Percentiles rank a stretch among this genome's conserved stretches.
Evolutionary conservation across 2,113 vertebrate genomes (phyloP).

Genomic region (Malurus alboscapulatus): DNA sequence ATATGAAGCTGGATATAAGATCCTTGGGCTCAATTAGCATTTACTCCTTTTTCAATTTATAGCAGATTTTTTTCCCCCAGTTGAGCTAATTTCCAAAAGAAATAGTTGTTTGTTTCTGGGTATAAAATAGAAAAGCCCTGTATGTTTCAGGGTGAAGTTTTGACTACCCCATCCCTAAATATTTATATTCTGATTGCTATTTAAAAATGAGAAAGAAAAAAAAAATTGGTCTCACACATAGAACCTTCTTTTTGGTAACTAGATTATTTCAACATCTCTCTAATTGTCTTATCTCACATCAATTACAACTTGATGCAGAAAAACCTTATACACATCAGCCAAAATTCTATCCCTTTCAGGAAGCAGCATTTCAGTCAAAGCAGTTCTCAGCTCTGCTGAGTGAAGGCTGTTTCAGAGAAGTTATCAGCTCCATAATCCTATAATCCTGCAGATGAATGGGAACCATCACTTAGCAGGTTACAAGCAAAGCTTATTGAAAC

Average conservation of each 20-base stretch:
- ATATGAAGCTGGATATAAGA: neutral
- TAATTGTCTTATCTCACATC: neutral
- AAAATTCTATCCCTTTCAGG: neutral
- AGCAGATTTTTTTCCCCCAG: neutral
- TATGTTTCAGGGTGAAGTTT: neutral
- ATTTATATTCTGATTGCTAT: neutral
- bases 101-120: neutral
- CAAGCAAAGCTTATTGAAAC: neutral
- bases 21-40: neutral
- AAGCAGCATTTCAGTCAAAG: neutral
- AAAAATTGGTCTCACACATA: fast-evolving
- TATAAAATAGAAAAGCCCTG: neutral
- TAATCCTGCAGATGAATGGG: neutral
- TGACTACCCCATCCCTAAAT: neutral
- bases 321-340: fast-evolving
- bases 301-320: neutral
- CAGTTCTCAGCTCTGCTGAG: neutral
- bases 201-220: neutral
- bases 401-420: neutral
- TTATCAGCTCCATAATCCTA: neutral
- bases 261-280: neutral
- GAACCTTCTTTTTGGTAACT: neutral
- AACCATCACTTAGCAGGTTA: neutral
- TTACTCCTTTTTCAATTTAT: neutral
- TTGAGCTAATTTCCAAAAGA: neutral